Conservation (phyloP, 2,797 vertebrate genomes). For the Sebastes trivittatus region DNA sequence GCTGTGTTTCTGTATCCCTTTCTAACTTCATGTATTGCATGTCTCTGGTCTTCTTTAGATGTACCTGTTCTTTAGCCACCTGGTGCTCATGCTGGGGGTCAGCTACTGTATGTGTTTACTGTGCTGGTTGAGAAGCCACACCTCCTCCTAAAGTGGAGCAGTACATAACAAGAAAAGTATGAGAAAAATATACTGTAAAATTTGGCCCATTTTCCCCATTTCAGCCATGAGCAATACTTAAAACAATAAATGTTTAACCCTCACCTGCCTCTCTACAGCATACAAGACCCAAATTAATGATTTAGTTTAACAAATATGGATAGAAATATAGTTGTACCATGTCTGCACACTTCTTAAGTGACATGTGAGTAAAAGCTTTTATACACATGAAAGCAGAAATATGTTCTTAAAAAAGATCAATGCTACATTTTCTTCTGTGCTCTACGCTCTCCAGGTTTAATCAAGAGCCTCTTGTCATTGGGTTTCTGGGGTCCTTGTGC, state of each 20-base stretch:
- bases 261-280: background rate
- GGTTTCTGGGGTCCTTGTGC: constrained; percentile 69
- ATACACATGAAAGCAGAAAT: background rate
- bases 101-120: constrained; percentile 75
- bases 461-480: constrained; percentile 81
- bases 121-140: constrained; percentile 85
- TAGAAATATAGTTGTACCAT: background rate
- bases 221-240: no score
- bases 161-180: constrained; percentile 25
- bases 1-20: background rate
- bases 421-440: background rate
- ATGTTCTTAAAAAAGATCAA: background rate
- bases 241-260: no score
- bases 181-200: no score
- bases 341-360: background rate
- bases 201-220: no score
- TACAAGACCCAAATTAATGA: background rate
- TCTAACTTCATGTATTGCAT: background rate
- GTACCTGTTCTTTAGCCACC: constrained; percentile 86
- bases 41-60: constrained; percentile 73
- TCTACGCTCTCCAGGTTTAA: constrained; percentile 71
- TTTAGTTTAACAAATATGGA: background rate
- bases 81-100: constrained; percentile 74
- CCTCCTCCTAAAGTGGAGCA: constrained; percentile 68
- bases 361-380: background rate